phyloP scores from a whole-genome alignment of 92 coral and sea anemone species.

The Heliopora coerulea region DNA sequence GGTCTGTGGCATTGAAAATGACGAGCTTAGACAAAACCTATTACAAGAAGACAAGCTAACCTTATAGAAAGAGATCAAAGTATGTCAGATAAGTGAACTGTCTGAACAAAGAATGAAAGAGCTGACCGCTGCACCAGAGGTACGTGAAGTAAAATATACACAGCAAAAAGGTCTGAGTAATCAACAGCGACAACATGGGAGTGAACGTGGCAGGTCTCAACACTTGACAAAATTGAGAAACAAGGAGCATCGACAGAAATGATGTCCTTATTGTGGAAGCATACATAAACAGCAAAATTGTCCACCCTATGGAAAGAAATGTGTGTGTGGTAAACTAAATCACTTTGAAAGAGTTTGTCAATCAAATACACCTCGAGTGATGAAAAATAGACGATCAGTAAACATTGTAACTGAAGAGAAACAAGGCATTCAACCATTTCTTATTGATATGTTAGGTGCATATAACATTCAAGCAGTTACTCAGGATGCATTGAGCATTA shows the following conservation, averaged over 20 bases:
- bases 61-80: not conserved
- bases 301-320: not conserved
- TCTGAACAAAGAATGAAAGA: conserved; percentile 40
- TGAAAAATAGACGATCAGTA: not conserved
- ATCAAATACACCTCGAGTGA: not conserved
- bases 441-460: conserved; percentile 10
- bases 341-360: not conserved
- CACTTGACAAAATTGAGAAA: conserved; percentile 9
- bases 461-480: conserved; percentile 16
- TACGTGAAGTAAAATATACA: conserved; percentile 21
- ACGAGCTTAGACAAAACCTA: conserved; percentile 15
- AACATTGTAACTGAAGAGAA: not conserved
- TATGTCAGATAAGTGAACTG: conserved; percentile 34
- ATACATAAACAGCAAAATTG: not conserved
- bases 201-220: not conserved
- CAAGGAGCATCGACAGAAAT: not conserved
- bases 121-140: conserved; percentile 2
- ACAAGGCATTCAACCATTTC: conserved; percentile 32
- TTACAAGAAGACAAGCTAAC: conserved; percentile 40
- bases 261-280: not conserved
- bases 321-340: not conserved
- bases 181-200: not conserved
- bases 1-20: conserved; percentile 27
- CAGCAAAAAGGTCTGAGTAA: not conserved
- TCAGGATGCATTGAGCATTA: not conserved